Base-by-base conservation (phyloP, 2,797 vertebrate species). In the Setipinna tenuifilis region DNA sequence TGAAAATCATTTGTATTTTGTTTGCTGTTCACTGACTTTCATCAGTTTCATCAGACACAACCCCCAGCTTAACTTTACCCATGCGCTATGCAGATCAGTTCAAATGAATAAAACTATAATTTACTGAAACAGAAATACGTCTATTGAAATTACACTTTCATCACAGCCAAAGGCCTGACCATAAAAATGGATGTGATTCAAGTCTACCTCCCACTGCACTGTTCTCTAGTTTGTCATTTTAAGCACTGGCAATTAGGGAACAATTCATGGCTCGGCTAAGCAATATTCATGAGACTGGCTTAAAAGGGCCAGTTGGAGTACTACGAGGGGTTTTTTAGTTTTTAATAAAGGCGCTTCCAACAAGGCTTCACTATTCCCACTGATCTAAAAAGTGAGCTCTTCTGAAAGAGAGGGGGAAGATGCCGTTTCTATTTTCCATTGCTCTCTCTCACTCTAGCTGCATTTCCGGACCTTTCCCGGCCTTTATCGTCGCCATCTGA, bases 401-500 rank as follows among this genome's bases (percentile, higher is more conserved):
- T 9, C 71, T 21, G 9, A 19, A 28, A 68, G 25, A 68, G 25
- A 68, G 3, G 12, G 11, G 6, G 14, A 28, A 41, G 31, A 44
- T 19, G 71, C 31, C 0, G 71, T 78, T 78, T 78, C 17, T 78
- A 54, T 44, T 75, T 78, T 78, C 71, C 71, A 78, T 25, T 31
- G 28, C 44, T 50, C 44, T 41, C 50, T 54, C 50, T 54, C 71
- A 44, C 71, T 41, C 85, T 41, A 7, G 31, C 71, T 44, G 17
- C 6, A 6, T 44, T 10, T 19, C 57, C 58, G 17, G 7, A 59
- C 71, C 31, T 35, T 17, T 31, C 35, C 3, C 82, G 31, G 84
- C 31, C 88, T 81, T 86, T 86, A 81, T 89, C 68, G 31, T 21
- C 11, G 85, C 7, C 82, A 65, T 84, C 62, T 86, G 57, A 41